Percentiles rank a stretch among this genome's conserved stretches.
Evolutionary conservation across 2,797 vertebrate species (phyloP).

Genomic region (Rousettus madagascariensis): DNA sequence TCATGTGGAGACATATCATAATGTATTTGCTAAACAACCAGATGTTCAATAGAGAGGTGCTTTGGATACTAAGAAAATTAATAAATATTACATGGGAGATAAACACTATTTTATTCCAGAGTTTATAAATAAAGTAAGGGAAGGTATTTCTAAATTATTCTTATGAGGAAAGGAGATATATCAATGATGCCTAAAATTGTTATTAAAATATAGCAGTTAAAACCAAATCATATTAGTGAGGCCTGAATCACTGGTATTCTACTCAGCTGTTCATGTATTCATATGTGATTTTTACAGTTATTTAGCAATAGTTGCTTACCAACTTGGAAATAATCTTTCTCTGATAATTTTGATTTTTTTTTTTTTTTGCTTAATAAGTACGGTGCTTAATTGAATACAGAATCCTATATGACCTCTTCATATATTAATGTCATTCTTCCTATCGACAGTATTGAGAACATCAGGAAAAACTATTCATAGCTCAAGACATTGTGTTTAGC

Average conservation of each 20-base stretch:
- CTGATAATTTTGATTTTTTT: not conserved
- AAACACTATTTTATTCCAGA: not conserved
- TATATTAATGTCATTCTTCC: not conserved
- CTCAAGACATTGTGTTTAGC: not conserved
- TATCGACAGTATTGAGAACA: not conserved
- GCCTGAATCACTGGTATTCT: not conserved
- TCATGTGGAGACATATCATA: not conserved
- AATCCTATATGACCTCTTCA: not conserved
- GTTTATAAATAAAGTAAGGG: not conserved
- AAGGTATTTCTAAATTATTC: not conserved
- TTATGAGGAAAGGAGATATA: not conserved
- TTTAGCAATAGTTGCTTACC: not conserved
- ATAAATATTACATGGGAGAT: not conserved
- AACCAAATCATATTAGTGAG: conserved; percentile 11
- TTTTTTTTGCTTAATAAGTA: not conserved
- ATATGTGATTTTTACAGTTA: not conserved
- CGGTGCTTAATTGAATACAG: not conserved
- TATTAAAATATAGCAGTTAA: conserved; percentile 12
- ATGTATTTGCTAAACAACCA: not conserved
- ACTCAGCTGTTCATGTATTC: not conserved
- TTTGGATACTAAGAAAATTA: conserved; percentile 4
- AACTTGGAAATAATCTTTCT: not conserved
- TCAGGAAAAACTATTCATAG: not conserved
- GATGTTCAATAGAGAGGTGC: not conserved
- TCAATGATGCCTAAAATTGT: not conserved